Conservation (phyloP, 2,888 invertebrate genomes). For the Drosophila bunnanda region DNA sequence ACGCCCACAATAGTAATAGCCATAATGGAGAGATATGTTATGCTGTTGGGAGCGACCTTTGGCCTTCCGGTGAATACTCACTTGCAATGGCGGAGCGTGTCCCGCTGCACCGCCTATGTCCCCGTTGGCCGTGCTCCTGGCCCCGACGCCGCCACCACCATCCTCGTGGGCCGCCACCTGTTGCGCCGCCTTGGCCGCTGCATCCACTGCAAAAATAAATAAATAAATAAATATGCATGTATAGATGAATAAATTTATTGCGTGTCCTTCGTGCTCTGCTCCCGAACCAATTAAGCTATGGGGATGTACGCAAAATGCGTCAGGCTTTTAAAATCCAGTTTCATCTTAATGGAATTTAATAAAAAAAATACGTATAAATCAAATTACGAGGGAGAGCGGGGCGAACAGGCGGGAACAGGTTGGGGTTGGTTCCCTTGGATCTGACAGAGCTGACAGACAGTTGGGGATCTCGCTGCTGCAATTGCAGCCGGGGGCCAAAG, state of each 20-base stretch:
- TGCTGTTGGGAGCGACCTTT: background rate
- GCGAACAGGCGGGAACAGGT: background rate
- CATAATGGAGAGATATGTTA: conserved; percentile 18
- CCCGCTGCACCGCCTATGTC: conserved; percentile 85
- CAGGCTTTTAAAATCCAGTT: conserved; percentile 35
- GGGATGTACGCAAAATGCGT: conserved; percentile 4
- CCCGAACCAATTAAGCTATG: conserved; percentile 15
- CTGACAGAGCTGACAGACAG: conserved; percentile 18
- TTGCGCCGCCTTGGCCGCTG: conserved; percentile 69
- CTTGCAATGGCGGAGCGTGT: conserved; percentile 87
- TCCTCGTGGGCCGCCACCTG: conserved; percentile 82
- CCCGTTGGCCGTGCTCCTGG: conserved; percentile 86
- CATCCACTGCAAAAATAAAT: conserved; percentile 75
- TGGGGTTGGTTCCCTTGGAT: conserved; percentile 27
- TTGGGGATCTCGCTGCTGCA: conserved; percentile 5
- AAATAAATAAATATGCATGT: background rate
- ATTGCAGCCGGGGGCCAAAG: conserved; percentile 66
- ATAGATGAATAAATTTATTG: conserved; percentile 27
- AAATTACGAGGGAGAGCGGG: conserved; percentile 16
- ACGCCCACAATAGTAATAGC: conserved; percentile 42
- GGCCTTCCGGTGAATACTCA: conserved; percentile 69
- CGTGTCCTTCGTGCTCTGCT: background rate
- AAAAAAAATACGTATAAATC: conserved; percentile 42
- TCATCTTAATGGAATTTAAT: conserved; percentile 45
- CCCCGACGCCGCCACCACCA: conserved; percentile 36